phyloP scores from a whole-genome alignment of 2,888 invertebrate genomes.

The Timema cristinae region DNA sequence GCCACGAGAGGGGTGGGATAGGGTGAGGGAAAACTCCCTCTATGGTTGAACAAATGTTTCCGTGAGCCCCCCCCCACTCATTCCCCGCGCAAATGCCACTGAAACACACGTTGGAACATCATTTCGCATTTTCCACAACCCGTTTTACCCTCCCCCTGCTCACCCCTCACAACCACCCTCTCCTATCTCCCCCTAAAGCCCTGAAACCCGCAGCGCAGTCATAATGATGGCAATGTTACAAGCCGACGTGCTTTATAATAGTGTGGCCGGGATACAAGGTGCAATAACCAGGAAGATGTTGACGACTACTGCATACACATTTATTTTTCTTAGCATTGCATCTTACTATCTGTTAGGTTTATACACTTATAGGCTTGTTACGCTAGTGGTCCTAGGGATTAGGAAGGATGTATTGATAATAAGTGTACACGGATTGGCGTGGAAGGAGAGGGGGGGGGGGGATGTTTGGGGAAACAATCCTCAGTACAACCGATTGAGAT shows the following conservation, averaged over 20 bases:
- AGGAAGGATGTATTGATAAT: no score
- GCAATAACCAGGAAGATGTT: conserved; percentile 10
- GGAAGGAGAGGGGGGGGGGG: no score
- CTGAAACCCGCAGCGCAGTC: neutral
- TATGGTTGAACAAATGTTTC: no score
- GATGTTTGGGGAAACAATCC: no score
- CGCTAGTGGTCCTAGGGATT: no score
- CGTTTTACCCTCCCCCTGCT: neutral
- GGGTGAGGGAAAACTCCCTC: no score
- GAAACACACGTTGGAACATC: conserved; percentile 6
- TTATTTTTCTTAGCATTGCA: neutral
- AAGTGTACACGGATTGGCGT: no score
- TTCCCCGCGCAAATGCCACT: neutral
- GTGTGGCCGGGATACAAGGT: neutral
- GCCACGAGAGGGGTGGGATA: no score
- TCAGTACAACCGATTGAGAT: no score
- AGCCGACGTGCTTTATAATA: conserved; percentile 10
- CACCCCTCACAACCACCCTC: neutral
- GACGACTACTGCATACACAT: neutral
- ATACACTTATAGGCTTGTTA: no score
- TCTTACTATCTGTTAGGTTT: no score
- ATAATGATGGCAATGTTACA: conserved; percentile 13
- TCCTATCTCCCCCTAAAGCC: neutral
- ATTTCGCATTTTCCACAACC: conserved; percentile 4
- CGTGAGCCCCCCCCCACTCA: neutral